Evolutionary conservation across 2,797 vertebrate genomes (phyloP), one percentile per base, ranked within the genome.

Genomic region (Discoglossus pictus): DNA sequence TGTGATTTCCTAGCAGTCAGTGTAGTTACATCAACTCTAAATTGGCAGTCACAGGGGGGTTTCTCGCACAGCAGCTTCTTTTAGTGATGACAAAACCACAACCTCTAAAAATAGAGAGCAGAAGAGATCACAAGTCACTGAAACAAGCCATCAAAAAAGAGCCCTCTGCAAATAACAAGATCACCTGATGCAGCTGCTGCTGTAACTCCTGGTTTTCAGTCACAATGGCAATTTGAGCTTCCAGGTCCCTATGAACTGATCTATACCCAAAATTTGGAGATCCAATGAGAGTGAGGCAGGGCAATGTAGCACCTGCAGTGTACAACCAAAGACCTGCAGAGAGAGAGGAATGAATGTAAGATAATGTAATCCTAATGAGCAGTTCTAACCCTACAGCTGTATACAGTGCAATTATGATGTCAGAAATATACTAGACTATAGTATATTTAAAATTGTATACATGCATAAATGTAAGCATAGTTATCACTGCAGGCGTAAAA

Each of bases 231-330:
- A 98, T 92, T 80, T 99, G 97, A 65, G 96, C 93, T 84, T 98
- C 96, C 79, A 99, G 86, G 86, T 99, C 97, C 12, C 97, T 91
- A 80, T 98, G 94, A 74, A 99, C 94, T 0, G 96, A 98, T 72
- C 97, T 93, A 84, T 99, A 97, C 2, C 97, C 97, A 1, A 99
- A 99, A 84, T 99, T 98, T 51, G 97, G 96, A 61, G 96, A 99
- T 78, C 97, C 97, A 63, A 99, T 96, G 68, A 98, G 86, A 64
- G 96, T 98, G 72, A 99, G 94, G 75, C 94, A 98, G 61, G 96
- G 97, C 73, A 86, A 86, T 13, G 87, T 82, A 21, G 92, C 93
- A 63, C 92, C 94, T 50, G 88, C 83, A 76, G 96, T 89, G 87
- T 98, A 97, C 76, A 96, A 93, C 97, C 97, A 99, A 77, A 99